Percentiles rank a stretch among this genome's conserved stretches.
Evolutionary conservation across 2,888 invertebrate genomes (phyloP).

Genomic region (Rhagophthalmus giganteus): DNA sequence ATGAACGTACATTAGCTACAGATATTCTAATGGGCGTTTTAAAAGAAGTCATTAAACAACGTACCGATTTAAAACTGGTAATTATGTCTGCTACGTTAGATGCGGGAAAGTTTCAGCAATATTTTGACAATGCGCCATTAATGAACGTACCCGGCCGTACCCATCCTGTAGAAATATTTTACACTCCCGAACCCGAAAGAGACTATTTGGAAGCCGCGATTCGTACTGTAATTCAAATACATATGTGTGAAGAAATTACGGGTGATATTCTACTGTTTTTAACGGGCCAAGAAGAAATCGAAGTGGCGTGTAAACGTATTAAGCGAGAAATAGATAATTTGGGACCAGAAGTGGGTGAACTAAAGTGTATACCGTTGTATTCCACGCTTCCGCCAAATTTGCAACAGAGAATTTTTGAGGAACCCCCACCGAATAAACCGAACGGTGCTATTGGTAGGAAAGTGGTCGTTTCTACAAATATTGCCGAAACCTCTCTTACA

Average conservation of each 20-base stretch:
- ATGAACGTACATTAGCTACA: constrained; percentile 97
- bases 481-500: constrained; percentile 98
- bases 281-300: constrained; percentile 87
- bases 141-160: constrained; percentile 98
- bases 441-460: constrained; percentile 75
- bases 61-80: constrained; percentile 91
- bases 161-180: constrained; percentile 97
- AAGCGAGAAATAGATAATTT: constrained; percentile 94
- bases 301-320: constrained; percentile 97
- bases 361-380: constrained; percentile 98
- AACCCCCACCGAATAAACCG: constrained; percentile 86
- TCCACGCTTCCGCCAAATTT: constrained; percentile 96
- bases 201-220: constrained; percentile 99
- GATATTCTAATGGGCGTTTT: constrained; percentile 99
- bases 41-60: constrained; percentile 94
- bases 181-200: constrained; percentile 96
- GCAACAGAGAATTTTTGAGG: constrained; percentile 96
- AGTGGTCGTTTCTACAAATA: constrained; percentile 98
- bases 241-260: constrained; percentile 90
- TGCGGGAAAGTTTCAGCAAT: constrained; percentile 98
- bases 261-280: constrained; percentile 91
- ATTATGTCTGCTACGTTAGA: constrained; percentile 99
- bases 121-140: constrained; percentile 97
- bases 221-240: constrained; percentile 91
- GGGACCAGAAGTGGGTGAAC: constrained; percentile 91